Percentiles rank a stretch among this genome's conserved stretches.
phyloP scores from a whole-genome alignment of 2,113 vertebrate genomes.

The Machaerirhynchus nigripectus region DNA sequence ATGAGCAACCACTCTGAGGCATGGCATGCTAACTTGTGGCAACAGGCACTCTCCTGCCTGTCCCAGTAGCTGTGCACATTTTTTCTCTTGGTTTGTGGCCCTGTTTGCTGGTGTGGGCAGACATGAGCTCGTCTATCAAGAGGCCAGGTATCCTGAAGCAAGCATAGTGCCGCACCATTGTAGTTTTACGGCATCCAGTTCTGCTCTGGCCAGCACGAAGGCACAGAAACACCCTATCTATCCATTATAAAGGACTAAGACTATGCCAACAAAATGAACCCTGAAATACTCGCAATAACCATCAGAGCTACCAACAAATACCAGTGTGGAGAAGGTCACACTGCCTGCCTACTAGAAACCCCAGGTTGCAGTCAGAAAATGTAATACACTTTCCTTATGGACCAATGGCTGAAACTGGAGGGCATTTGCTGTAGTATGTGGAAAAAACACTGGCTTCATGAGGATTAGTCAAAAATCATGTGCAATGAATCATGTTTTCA shows the following conservation, averaged over 20 bases:
- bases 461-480: not conserved
- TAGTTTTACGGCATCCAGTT: not conserved
- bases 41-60: not conserved
- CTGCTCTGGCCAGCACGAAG: not conserved
- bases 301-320: not conserved
- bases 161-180: accelerated
- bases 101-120: not conserved
- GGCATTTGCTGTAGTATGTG: not conserved
- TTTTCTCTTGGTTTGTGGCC: not conserved
- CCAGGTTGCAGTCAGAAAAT: not conserved
- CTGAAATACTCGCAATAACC: not conserved
- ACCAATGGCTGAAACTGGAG: not conserved
- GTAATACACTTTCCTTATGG: not conserved
- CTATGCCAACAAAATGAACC: not conserved
- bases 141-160: not conserved
- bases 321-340: not conserved
- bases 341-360: not conserved
- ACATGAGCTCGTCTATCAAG: not conserved
- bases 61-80: not conserved
- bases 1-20: not conserved
- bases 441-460: not conserved
- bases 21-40: accelerated
- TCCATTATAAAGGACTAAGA: not conserved
- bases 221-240: not conserved
- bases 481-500: not conserved